Percentiles rank a stretch among this genome's conserved stretches.
phyloP scores from a whole-genome alignment of 2,888 invertebrate genomes.

The Cheilosia pagana region DNA sequence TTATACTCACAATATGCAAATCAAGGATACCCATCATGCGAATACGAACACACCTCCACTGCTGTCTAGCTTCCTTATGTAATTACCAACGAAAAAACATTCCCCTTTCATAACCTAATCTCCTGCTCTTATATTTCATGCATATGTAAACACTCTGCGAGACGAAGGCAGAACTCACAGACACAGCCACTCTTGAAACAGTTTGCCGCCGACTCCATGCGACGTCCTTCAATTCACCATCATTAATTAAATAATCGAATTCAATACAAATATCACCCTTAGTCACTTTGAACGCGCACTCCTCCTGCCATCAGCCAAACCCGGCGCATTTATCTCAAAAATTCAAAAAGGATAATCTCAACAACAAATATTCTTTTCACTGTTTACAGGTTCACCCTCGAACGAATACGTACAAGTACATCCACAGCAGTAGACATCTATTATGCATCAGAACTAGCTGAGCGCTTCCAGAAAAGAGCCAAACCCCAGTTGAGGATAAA shows the following conservation, averaged over 20 bases:
- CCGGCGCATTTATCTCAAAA: slow-evolving; percentile 51
- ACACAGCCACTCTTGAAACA: background rate
- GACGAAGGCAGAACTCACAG: slow-evolving; percentile 51
- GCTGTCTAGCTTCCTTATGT: slow-evolving; percentile 1
- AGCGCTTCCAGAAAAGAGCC: slow-evolving; percentile 20
- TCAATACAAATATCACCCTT: slow-evolving; percentile 71
- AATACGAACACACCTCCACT: background rate
- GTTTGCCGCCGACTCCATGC: slow-evolving; percentile 21
- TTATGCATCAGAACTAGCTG: slow-evolving; percentile 63
- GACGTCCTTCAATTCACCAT: slow-evolving; percentile 66
- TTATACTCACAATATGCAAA: background rate
- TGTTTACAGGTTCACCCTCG: slow-evolving; percentile 17
- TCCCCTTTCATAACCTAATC: slow-evolving; percentile 45
- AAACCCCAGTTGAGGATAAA: slow-evolving; percentile 60
- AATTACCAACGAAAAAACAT: slow-evolving; percentile 32
- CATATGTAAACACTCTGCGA: slow-evolving; percentile 66
- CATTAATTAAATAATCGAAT: slow-evolving; percentile 75
- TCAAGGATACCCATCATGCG: background rate
- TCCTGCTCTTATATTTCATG: slow-evolving; percentile 53
- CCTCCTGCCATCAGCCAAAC: background rate
- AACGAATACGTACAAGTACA: slow-evolving; percentile 10
- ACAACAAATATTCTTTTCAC: slow-evolving; percentile 65
- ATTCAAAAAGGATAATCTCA: slow-evolving; percentile 74
- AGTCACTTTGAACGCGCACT: slow-evolving; percentile 35
- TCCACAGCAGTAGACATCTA: slow-evolving; percentile 59